Evolutionary conservation across 2,113 vertebrate species (phyloP).

Genomic region (Azemiops feae): DNA sequence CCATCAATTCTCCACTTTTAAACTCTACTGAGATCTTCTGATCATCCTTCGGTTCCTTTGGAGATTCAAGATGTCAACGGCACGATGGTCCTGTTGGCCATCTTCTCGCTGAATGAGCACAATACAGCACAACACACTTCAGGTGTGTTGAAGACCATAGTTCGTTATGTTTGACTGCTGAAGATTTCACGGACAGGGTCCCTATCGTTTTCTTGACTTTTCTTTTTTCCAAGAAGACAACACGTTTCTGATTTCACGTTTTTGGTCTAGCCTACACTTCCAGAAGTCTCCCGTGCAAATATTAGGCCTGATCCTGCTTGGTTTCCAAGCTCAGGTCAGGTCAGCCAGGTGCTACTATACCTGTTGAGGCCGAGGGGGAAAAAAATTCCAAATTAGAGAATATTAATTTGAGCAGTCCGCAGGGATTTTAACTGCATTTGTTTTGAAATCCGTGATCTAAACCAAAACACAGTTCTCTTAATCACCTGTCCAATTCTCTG

Average conservation of each 20-base stretch:
- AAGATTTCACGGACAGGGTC: not conserved
- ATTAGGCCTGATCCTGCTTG: not conserved
- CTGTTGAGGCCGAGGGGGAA: not conserved
- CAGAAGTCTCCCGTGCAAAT: not conserved
- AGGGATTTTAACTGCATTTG: not conserved
- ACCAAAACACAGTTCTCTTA: not conserved
- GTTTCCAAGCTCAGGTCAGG: not conserved
- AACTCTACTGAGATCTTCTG: not conserved
- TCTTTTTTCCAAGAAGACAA: not conserved
- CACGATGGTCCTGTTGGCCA: not conserved
- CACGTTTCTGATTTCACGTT: not conserved
- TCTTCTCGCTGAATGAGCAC: not conserved
- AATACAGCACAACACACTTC: not conserved
- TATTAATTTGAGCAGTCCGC: not conserved
- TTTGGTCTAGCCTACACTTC: not conserved
- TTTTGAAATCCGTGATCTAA: not conserved
- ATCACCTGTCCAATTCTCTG: not conserved
- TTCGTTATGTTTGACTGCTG: not conserved
- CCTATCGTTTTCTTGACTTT: not conserved
- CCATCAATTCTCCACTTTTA: not conserved
- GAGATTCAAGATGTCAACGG: not conserved
- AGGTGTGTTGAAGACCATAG: not conserved
- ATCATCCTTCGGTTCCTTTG: not conserved
- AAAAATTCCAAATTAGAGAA: not conserved
- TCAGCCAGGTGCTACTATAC: not conserved